phyloP scores from a whole-genome alignment of 2,797 vertebrate genomes.

The Monodelphis domestica region DNA sequence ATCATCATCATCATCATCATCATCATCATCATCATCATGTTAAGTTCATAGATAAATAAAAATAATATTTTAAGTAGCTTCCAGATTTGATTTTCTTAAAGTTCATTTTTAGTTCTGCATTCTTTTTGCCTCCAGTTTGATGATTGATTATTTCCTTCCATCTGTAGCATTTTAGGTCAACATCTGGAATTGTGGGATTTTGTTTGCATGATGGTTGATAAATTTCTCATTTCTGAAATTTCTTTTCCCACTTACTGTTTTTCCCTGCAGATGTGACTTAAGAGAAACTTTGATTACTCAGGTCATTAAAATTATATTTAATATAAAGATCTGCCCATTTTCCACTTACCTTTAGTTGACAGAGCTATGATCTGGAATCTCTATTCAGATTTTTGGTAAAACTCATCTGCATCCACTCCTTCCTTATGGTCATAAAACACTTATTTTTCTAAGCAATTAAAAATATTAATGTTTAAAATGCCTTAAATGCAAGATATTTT shows the following conservation, averaged over 20 bases:
- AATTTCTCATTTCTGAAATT: slow-evolving; percentile 58
- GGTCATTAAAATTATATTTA: slow-evolving; percentile 54
- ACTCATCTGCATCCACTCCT: background rate
- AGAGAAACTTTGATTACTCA: slow-evolving; percentile 54
- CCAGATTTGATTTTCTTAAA: slow-evolving; percentile 60
- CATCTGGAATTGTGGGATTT: slow-evolving; percentile 65
- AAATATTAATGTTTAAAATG: too few relatives aligned
- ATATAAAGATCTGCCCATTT: slow-evolving; percentile 37
- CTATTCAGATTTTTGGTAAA: background rate
- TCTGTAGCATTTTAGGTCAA: slow-evolving; percentile 72
- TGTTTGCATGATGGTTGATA: slow-evolving; percentile 48
- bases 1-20: too few relatives aligned
- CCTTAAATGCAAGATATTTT: too few relatives aligned
- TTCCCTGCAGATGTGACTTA: slow-evolving; percentile 63
- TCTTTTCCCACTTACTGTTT: slow-evolving; percentile 67
- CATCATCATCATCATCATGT: background rate
- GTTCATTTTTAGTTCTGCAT: slow-evolving; percentile 58
- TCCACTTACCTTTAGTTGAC: slow-evolving; percentile 48
- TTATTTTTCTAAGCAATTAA: too few relatives aligned
- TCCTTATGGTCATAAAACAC: background rate
- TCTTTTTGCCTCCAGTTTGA: slow-evolving; percentile 48
- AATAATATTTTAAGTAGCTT: background rate
- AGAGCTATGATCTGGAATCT: background rate
- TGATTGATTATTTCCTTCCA: slow-evolving; percentile 64
- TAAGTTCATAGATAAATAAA: background rate